phyloP scores from a whole-genome alignment of 2,113 vertebrate species.

The Odocoileus hemionus region DNA sequence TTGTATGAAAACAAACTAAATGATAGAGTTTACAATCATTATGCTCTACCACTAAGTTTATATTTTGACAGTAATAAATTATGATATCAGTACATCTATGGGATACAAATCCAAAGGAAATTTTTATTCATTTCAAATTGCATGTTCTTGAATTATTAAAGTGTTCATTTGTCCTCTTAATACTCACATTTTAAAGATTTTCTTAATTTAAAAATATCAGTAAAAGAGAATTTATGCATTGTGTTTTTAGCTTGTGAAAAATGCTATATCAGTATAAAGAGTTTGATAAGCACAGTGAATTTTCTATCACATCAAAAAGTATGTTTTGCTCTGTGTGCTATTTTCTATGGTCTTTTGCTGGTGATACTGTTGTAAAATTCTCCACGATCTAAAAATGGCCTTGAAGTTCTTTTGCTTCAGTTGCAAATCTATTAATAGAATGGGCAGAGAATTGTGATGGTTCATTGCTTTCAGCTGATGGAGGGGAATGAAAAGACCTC shows the following conservation, averaged over 20 bases:
- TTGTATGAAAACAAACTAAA: background rate
- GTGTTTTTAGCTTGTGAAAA: background rate
- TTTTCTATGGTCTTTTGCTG: slow-evolving; percentile 59
- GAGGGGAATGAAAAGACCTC: slow-evolving; percentile 66
- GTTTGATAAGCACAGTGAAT: slow-evolving; percentile 23
- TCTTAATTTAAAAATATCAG: background rate
- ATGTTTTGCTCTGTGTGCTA: slow-evolving; percentile 48
- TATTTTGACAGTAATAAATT: background rate
- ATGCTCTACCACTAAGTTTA: background rate
- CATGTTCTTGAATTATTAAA: background rate
- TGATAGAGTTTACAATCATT: background rate
- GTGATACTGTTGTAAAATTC: slow-evolving; percentile 60
- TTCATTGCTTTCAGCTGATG: slow-evolving; percentile 74
- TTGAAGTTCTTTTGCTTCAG: slow-evolving; percentile 76
- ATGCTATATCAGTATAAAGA: background rate
- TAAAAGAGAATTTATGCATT: background rate
- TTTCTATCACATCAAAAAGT: slow-evolving; percentile 35
- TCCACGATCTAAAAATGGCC: slow-evolving; percentile 63
- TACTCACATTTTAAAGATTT: background rate
- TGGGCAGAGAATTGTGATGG: slow-evolving; percentile 67
- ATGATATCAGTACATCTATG: background rate
- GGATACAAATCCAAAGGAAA: background rate
- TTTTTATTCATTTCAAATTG: background rate
- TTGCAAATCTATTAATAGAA: slow-evolving; percentile 77
- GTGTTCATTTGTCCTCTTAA: background rate